A percentile compares a stretch with the other conserved stretches of the same genome.
Evolutionary conservation across 2,113 vertebrate genomes (phyloP).

Genomic region (Odocoileus hemionus): DNA sequence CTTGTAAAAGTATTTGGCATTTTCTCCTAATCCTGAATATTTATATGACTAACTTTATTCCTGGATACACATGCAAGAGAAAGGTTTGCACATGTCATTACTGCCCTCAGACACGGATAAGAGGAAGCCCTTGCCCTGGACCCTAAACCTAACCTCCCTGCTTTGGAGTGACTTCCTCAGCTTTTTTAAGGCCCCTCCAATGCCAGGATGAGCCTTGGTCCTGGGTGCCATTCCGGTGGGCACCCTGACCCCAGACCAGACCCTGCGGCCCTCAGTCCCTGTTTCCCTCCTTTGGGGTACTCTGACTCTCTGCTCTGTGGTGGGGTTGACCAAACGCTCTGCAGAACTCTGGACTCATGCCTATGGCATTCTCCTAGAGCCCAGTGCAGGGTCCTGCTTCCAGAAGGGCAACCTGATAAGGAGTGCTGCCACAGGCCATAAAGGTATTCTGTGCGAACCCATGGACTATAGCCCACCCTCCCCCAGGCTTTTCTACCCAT

Average conservation of each 20-base stretch:
- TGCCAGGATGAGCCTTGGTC: neutral
- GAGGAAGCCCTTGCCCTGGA: neutral
- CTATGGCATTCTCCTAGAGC: neutral
- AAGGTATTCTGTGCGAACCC: neutral
- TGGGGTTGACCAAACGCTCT: neutral
- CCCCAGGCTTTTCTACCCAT: neutral
- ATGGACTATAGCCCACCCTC: neutral
- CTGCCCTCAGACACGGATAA: neutral
- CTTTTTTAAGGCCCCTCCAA: neutral
- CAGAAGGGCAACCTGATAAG: neutral
- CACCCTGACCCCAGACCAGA: neutral
- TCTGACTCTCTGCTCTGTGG: neutral
- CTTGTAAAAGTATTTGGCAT: neutral
- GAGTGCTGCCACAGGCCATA: neutral
- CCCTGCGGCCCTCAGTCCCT: neutral
- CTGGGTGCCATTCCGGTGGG: neutral
- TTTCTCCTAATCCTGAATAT: neutral
- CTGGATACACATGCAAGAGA: neutral
- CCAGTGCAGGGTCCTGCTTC: neutral
- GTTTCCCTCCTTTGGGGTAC: neutral
- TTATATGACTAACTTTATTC: neutral
- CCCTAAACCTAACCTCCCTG: too few species aligned
- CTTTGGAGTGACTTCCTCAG: neutral
- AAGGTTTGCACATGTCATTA: neutral
- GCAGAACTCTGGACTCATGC: neutral